Evolutionary conservation across 2,797 vertebrate genomes (phyloP).

Genomic region (Microctenopoma lineatum): DNA sequence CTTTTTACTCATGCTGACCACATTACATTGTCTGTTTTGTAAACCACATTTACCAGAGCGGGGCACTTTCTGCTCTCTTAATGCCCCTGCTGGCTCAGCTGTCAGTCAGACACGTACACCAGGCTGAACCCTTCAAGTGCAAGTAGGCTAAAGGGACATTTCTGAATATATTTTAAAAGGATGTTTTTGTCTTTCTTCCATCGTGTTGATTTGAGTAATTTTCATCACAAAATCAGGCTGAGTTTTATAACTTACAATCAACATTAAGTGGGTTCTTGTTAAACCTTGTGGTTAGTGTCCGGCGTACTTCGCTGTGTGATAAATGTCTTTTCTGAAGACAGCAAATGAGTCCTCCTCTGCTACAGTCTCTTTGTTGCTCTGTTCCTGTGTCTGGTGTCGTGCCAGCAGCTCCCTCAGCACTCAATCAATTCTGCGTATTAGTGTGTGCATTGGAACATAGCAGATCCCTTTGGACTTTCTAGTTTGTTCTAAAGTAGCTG

Average conservation of each 20-base stretch:
- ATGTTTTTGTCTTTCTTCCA: background rate
- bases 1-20: background rate
- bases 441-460: background rate
- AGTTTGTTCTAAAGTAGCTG: background rate
- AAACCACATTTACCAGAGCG: constrained; percentile 17
- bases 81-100: constrained; percentile 16
- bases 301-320: constrained; percentile 11
- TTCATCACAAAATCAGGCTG: background rate
- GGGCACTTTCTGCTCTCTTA: constrained; percentile 7
- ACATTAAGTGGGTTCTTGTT: background rate
- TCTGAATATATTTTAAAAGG: background rate
- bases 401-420: constrained; percentile 42
- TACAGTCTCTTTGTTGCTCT: constrained; percentile 23
- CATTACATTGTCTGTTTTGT: constrained; percentile 33
- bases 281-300: background rate
- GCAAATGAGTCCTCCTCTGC: constrained; percentile 32
- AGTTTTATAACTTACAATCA: background rate
- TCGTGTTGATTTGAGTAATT: background rate
- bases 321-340: constrained; percentile 45
- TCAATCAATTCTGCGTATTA: constrained; percentile 26
- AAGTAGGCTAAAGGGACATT: background rate
- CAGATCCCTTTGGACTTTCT: background rate
- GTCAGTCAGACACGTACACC: constrained; percentile 36
- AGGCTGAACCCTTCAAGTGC: constrained; percentile 2
- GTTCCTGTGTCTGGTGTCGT: constrained; percentile 21